Conservation (phyloP, 2,888 invertebrate genomes). For the Aromia moschata region DNA sequence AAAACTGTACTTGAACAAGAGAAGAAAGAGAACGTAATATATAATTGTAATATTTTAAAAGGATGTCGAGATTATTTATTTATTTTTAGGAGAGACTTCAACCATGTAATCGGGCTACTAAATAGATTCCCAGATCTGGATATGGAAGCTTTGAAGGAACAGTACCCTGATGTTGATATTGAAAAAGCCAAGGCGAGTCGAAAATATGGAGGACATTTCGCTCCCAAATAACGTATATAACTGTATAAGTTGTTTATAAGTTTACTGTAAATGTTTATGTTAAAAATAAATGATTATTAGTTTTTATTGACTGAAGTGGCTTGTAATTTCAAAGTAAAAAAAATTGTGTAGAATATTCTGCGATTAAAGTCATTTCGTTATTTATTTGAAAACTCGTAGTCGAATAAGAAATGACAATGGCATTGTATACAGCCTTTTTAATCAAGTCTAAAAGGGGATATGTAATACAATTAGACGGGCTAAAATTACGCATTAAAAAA, state of each 20-base stretch:
- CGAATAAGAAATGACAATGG: no score
- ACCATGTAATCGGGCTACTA: conserved; percentile 75
- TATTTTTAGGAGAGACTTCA: conserved; percentile 67
- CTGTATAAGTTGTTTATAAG: not conserved
- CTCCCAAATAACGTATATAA: conserved; percentile 43
- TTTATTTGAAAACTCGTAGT: no score
- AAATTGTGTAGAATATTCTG: no score
- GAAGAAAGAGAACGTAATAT: conserved; percentile 54
- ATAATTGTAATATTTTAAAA: not conserved
- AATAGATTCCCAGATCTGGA: conserved; percentile 82
- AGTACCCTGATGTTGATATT: conserved; percentile 81
- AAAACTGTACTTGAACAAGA: conserved; percentile 69
- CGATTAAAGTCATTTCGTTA: no score
- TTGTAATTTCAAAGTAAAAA: no score
- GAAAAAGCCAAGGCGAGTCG: conserved; percentile 69
- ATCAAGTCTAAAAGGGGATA: no score
- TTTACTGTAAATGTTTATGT: not conserved
- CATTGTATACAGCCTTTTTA: no score
- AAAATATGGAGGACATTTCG: conserved; percentile 61
- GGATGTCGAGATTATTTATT: conserved; percentile 19
- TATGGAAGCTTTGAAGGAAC: conserved; percentile 72
- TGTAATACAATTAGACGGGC: no score
- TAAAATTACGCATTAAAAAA: no score
- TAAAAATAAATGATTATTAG: no score
- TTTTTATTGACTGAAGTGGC: no score